Percentiles rank a stretch among this genome's conserved stretches.
Conservation (phyloP, 2,888 invertebrate genomes). For the Geophilus truncorum region DNA sequence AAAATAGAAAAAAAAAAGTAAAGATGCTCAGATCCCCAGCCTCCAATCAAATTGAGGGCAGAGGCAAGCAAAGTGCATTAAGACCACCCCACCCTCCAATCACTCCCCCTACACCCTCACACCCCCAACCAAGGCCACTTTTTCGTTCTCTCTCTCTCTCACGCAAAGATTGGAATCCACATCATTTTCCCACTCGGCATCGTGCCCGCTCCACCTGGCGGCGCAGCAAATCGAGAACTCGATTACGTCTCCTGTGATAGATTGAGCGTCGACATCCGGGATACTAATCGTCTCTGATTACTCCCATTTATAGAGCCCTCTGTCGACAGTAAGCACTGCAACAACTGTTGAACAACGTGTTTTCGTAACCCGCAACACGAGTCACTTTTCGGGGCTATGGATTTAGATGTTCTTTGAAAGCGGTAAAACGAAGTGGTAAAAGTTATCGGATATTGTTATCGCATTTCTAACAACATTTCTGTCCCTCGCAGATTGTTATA, state of each 20-base stretch:
- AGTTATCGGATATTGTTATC: too few relatives aligned
- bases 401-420: not conserved
- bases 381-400: not conserved
- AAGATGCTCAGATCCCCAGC: not conserved
- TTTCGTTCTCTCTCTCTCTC: not conserved
- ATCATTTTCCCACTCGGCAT: not conserved
- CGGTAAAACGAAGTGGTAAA: not conserved
- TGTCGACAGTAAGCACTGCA: not conserved
- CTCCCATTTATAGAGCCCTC: not conserved
- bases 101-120: too few relatives aligned
- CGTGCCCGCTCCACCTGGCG: constrained; percentile 16
- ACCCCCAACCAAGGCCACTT: too few relatives aligned
- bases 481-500: too few relatives aligned
- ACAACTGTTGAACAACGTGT: not conserved
- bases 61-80: constrained; percentile 22
- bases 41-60: constrained; percentile 13
- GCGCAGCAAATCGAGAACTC: not conserved
- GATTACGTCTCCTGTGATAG: constrained; percentile 16
- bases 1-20: not conserved
- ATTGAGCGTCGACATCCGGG: constrained; percentile 17
- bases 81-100: not conserved
- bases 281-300: constrained; percentile 9
- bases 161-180: not conserved
- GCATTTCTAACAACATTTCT: too few relatives aligned
- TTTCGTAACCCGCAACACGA: not conserved